Percentiles rank a stretch among this genome's conserved stretches.
Conservation (phyloP, 1,140 invertebrate genomes). For the Sitophilus oryzae region DNA sequence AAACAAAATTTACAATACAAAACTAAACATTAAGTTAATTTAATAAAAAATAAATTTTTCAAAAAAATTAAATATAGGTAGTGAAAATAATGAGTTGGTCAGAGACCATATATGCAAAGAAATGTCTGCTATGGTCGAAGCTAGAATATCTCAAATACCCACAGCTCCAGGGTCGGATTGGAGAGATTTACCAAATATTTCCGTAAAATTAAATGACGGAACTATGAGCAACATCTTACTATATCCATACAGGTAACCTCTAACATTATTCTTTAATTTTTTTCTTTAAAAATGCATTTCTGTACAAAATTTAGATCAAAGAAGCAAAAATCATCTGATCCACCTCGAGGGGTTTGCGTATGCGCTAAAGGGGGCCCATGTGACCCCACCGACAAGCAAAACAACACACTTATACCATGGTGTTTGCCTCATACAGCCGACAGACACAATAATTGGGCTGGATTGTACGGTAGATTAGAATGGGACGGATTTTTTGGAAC, state of each 20-base stretch:
- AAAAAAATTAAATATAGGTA: constrained; percentile 33
- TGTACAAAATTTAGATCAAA: constrained; percentile 51
- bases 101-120: constrained; percentile 81
- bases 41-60: background rate
- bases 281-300: background rate
- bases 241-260: constrained; percentile 36
- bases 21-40: background rate
- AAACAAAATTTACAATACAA: too few species aligned
- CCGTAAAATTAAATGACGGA: constrained; percentile 64
- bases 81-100: constrained; percentile 32
- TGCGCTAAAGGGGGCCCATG: constrained; percentile 64
- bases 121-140: constrained; percentile 73
- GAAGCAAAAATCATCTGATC: constrained; percentile 60
- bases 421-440: constrained; percentile 84
- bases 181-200: constrained; percentile 80
- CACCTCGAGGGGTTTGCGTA: constrained; percentile 70
- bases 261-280: background rate
- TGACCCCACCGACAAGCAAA: constrained; percentile 69
- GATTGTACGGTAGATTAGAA: constrained; percentile 67
- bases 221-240: constrained; percentile 57
- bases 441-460: constrained; percentile 81
- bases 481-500: constrained; percentile 85
- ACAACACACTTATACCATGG: constrained; percentile 85
- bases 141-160: constrained; percentile 72
- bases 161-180: constrained; percentile 73